Evolutionary conservation across 2,888 invertebrate genomes (phyloP).

Genomic region (Epinotia brunnichana): DNA sequence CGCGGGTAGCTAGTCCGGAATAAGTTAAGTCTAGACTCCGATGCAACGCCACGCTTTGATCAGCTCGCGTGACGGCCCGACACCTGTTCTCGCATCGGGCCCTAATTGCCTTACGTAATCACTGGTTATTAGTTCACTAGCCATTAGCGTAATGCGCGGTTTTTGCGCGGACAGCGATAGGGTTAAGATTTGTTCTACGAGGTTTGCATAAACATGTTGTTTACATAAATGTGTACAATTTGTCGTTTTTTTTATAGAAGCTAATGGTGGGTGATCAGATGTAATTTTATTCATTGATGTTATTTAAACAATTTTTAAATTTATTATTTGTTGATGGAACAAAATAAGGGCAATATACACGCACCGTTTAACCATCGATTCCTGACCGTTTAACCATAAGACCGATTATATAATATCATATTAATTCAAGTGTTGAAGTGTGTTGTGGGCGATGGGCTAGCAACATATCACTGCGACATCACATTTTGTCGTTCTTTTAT

Average conservation of each 20-base stretch:
- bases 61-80: constrained; percentile 30
- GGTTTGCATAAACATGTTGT: constrained; percentile 11
- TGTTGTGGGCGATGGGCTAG: no score
- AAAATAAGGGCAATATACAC: no score
- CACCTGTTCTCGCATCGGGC: constrained; percentile 39
- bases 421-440: no score
- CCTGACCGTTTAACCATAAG: no score
- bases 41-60: constrained; percentile 32
- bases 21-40: constrained; percentile 3
- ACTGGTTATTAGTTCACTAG: constrained; percentile 32
- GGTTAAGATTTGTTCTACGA: constrained; percentile 24
- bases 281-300: no score
- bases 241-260: neutral
- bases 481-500: no score
- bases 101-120: constrained; percentile 37
- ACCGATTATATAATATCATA: no score
- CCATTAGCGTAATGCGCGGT: constrained; percentile 18
- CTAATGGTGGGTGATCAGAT: neutral
- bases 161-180: constrained; percentile 30
- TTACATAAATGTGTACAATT: constrained; percentile 2
- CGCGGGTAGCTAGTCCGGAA: no score
- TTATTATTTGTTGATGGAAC: no score
- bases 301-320: no score
- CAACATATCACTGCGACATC: no score
- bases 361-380: no score